A percentile compares a stretch with the other conserved stretches of the same genome.
Conservation (phyloP, 1,140 invertebrate genomes). For the Globodera rostochiensis region DNA sequence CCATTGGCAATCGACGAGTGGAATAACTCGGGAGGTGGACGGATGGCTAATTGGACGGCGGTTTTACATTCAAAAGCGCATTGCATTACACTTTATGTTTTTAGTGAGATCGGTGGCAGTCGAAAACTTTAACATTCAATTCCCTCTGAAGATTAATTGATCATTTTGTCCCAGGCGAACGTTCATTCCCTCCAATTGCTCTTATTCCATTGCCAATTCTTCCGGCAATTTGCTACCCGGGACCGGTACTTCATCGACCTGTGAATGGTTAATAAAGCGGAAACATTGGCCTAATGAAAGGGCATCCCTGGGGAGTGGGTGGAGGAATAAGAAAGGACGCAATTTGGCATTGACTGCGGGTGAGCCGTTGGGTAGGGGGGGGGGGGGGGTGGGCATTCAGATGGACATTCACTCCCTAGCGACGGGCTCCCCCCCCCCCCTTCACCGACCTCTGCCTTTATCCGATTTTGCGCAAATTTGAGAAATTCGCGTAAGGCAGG, state of each 20-base stretch:
- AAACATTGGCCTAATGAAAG: conserved; percentile 19
- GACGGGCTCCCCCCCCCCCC: background rate
- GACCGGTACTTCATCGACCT: background rate
- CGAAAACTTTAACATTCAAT: too few relatives aligned
- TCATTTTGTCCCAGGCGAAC: too few relatives aligned
- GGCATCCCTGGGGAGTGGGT: background rate
- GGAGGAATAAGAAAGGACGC: background rate
- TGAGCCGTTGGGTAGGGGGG: background rate
- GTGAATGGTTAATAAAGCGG: conserved; percentile 18
- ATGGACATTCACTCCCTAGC: background rate
- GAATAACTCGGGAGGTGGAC: background rate
- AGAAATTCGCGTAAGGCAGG: background rate
- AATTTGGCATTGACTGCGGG: background rate
- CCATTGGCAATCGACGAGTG: background rate
- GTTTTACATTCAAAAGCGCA: too few relatives aligned
- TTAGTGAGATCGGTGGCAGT: too few relatives aligned
- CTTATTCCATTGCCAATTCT: background rate
- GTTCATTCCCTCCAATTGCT: background rate
- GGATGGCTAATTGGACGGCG: too few relatives aligned
- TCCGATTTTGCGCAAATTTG: background rate
- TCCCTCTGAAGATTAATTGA: too few relatives aligned
- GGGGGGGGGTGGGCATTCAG: background rate
- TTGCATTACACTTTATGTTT: too few relatives aligned
- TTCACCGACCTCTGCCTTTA: background rate
- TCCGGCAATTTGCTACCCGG: background rate